Evolutionary conservation across 2,113 vertebrate species (phyloP), one percentile per base, ranked within the genome.

Genomic region (Shinisaurus crocodilurus): DNA sequence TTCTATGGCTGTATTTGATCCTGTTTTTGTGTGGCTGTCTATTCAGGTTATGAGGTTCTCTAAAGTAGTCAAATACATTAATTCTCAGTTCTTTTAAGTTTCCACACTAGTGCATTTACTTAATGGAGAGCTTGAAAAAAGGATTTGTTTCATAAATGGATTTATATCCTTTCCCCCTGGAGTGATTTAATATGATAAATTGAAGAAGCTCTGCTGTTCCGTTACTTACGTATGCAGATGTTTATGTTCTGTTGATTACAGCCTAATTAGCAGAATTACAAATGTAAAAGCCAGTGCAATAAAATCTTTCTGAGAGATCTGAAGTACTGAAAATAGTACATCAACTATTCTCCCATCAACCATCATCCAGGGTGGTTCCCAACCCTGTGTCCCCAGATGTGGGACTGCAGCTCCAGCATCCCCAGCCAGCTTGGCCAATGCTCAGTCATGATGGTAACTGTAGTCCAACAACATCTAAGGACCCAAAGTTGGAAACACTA

Each of bases 291-390:
- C 9, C 37, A 27, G 37, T 65, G 27, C 82, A 82, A 0, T 60
- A 89, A 85, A n/a, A 87, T 80, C 34, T 45, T n/a, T 83, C 82
- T 67, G 60, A 93, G n/a, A 9, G 87, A 27, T 0, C 0, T 8
- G 37, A 7, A 86, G 23, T n/a, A 90, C 80, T 79, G 65, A 75
- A 93, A 89, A 57, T 77, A 69, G 43, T 92, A 90, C 12, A 80
- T 82, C 29, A 23, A 80, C 76, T 1, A 6, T 50, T 29, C 2
- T 86, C 9, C n/a, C 88, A 85, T 12, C 65, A 89, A 60, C 1
- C 32, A 85, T 45, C 63, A 91, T 12, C 32, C 76, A 29, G 40
- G 57, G 3, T 32, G n/a, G 34, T 20, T 80, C 34, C n/a, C 34
- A 81, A 8, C 18, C 34, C 54, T 82, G 20, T 6, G 45, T 27